Evolutionary conservation across 2,888 invertebrate genomes (phyloP).

Genomic region (Seira sanloemensis): DNA sequence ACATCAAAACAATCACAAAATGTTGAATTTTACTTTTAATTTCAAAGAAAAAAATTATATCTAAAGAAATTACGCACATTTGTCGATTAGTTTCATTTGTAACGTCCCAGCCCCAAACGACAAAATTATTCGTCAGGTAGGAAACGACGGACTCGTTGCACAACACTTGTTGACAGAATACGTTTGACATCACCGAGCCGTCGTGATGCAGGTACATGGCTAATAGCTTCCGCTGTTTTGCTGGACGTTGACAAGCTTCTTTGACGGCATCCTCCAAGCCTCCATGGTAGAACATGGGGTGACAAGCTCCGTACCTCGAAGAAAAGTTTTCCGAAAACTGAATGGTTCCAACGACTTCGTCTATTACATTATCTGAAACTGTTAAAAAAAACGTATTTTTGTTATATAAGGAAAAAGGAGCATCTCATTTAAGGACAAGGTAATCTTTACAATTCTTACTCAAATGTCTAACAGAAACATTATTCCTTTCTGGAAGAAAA

Average conservation of each 20-base stretch:
- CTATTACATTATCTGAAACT: slow-evolving; percentile 92
- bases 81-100: slow-evolving; percentile 91
- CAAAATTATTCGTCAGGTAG: slow-evolving; percentile 91
- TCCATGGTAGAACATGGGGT: slow-evolving; percentile 94
- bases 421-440: neutral
- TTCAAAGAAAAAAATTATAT: neutral
- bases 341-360: slow-evolving; percentile 89
- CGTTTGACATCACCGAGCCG: slow-evolving; percentile 94
- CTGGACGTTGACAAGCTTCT: slow-evolving; percentile 91
- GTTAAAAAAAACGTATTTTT: slow-evolving; percentile 43
- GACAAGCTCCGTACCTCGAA: slow-evolving; percentile 88
- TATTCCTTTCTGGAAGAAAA: slow-evolving; percentile 81
- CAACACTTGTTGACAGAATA: slow-evolving; percentile 96
- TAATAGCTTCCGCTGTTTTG: slow-evolving; percentile 94
- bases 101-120: slow-evolving; percentile 98
- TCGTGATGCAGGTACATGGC: slow-evolving; percentile 98
- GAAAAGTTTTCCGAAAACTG: slow-evolving; percentile 92
- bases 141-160: slow-evolving; percentile 94
- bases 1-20: slow-evolving; percentile 61
- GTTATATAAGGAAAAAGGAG: neutral
- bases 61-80: slow-evolving; percentile 79
- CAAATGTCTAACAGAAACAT: slow-evolving; percentile 75
- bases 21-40: neutral
- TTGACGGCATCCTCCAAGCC: slow-evolving; percentile 92
- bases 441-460: slow-evolving; percentile 81